Evolutionary conservation across 2,113 vertebrate genomes (phyloP).

Genomic region (Capreolus pygargus): DNA sequence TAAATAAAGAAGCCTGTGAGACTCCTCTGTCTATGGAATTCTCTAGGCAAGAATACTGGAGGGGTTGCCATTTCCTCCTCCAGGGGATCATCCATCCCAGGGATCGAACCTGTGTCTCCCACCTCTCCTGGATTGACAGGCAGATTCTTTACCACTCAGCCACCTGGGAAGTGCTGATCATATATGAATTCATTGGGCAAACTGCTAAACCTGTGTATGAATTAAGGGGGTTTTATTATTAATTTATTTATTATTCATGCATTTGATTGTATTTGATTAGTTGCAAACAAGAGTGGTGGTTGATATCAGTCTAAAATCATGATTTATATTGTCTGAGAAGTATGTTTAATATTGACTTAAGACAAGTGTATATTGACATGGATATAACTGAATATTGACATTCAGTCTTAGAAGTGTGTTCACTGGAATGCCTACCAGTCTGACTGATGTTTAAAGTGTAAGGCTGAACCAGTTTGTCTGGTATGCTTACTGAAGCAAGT

Average conservation of each 20-base stretch:
- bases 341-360: background rate
- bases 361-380: background rate
- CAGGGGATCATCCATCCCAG: background rate
- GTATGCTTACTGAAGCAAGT: background rate
- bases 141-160: background rate
- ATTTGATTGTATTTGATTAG: background rate
- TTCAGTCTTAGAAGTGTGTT: background rate
- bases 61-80: background rate
- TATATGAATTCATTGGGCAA: background rate
- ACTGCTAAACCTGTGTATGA: background rate
- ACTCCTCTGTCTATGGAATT: background rate
- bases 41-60: background rate
- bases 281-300: background rate
- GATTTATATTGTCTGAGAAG: background rate
- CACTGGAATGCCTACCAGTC: background rate
- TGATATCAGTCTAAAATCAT: background rate
- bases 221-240: background rate
- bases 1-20: background rate
- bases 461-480: background rate
- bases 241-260: background rate
- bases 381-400: background rate
- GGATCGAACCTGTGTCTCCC: background rate
- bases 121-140: background rate
- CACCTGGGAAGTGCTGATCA: background rate
- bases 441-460: background rate